Conservation (phyloP, 2,888 invertebrate genomes). For the Acanthosoma haemorrhoidale region DNA sequence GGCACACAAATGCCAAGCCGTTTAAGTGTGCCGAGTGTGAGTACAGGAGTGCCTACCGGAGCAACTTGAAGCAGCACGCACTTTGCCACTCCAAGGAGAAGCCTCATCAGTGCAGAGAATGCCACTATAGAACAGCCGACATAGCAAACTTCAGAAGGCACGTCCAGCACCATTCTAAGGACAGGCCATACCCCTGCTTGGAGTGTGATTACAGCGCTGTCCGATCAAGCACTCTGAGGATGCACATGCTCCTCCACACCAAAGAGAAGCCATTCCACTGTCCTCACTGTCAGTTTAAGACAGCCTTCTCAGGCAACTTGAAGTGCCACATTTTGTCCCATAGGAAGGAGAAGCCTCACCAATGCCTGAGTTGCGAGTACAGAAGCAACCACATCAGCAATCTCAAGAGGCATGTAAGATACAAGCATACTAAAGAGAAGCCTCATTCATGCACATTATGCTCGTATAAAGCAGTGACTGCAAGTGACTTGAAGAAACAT, state of each 20-base stretch:
- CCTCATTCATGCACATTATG: not conserved
- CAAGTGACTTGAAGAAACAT: slow-evolving; percentile 5
- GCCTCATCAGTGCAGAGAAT: not conserved
- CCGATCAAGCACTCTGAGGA: not conserved
- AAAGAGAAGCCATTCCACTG: not conserved
- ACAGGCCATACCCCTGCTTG: not conserved
- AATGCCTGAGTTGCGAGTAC: not conserved
- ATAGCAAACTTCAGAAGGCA: slow-evolving; percentile 2
- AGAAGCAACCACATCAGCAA: not conserved
- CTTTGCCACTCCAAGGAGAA: not conserved
- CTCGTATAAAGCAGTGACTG: slow-evolving; percentile 4
- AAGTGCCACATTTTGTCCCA: not conserved
- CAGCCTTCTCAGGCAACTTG: not conserved
- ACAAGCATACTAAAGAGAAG: not conserved
- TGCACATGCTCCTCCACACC: not conserved
- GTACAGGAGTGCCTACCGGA: not conserved
- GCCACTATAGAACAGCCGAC: not conserved
- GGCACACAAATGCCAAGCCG: not conserved
- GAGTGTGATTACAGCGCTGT: not conserved
- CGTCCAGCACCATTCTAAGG: not conserved
- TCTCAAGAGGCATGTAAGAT: not conserved
- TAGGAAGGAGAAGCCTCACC: not conserved
- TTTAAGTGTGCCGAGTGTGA: not conserved
- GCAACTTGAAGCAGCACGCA: not conserved
- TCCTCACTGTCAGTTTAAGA: not conserved